Conservation (phyloP, 2,797 vertebrate genomes). For the Syngnathus rostellatus region DNA sequence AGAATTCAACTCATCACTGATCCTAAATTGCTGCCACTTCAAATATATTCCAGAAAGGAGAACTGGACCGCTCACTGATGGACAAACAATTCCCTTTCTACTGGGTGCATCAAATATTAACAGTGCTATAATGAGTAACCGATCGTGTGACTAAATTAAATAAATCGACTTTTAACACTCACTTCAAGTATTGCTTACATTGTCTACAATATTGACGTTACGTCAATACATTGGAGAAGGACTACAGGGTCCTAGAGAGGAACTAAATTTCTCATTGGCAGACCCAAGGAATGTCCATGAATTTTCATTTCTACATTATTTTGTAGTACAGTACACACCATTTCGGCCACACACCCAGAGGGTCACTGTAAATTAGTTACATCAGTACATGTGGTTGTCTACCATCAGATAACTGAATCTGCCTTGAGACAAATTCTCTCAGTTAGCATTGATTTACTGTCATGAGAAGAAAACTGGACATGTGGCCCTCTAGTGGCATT, state of each 20-base stretch:
- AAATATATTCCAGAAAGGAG: background rate
- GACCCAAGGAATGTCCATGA: background rate
- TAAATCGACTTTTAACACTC: background rate
- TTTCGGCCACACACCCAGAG: background rate
- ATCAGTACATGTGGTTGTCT: background rate
- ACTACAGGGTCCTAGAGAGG: background rate
- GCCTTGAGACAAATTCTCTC: background rate
- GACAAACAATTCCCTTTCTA: background rate
- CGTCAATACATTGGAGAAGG: background rate
- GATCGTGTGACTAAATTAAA: background rate
- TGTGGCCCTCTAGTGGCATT: conserved; percentile 1
- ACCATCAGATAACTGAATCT: background rate
- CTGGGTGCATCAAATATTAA: background rate
- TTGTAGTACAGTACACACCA: background rate
- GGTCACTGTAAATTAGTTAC: conserved; percentile 2
- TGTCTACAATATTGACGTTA: background rate
- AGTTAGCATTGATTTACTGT: conserved; percentile 4
- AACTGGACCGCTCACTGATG: background rate
- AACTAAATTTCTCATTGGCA: background rate
- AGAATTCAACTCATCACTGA: background rate
- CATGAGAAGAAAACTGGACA: no score
- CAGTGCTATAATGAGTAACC: background rate
- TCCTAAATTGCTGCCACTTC: background rate
- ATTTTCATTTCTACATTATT: background rate
- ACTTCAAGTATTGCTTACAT: background rate